A percentile compares a stretch with the other conserved stretches of the same genome.
These are phyloP conservation scores for Sylvia atricapilla DNA, from an alignment of 2,113 vertebrate species.

Conservation along the genomic window DNA sequence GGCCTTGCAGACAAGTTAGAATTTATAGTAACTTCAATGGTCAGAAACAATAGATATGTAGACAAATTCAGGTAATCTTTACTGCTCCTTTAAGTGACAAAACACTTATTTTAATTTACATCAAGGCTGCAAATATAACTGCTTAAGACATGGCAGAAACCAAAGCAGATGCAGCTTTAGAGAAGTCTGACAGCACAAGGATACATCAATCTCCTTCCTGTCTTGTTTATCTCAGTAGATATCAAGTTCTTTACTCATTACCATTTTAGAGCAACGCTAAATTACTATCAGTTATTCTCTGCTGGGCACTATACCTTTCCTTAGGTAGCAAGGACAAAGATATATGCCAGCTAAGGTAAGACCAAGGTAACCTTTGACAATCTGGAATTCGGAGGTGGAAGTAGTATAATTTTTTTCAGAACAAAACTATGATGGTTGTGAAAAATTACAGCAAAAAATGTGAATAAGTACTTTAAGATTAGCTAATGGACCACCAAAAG, in stretches of 20 bases:
- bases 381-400: neutral
- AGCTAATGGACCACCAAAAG: neutral
- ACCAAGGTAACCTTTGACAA: neutral
- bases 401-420: neutral
- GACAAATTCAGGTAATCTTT: neutral
- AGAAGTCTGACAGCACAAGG: neutral
- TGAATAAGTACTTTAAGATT: neutral
- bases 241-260: neutral
- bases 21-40: neutral
- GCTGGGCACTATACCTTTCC: neutral
- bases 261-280: neutral
- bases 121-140: neutral
- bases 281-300: neutral
- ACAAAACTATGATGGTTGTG: neutral
- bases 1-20: neutral
- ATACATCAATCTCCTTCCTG: neutral
- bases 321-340: neutral
- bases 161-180: neutral
- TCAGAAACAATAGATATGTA: neutral
- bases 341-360: neutral
- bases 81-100: neutral
- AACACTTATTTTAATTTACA: neutral
- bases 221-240: neutral
- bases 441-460: neutral
- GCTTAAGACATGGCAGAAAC: neutral